Evolutionary conservation across 2,113 vertebrate genomes (phyloP).

Genomic region (Nibea albiflora): DNA sequence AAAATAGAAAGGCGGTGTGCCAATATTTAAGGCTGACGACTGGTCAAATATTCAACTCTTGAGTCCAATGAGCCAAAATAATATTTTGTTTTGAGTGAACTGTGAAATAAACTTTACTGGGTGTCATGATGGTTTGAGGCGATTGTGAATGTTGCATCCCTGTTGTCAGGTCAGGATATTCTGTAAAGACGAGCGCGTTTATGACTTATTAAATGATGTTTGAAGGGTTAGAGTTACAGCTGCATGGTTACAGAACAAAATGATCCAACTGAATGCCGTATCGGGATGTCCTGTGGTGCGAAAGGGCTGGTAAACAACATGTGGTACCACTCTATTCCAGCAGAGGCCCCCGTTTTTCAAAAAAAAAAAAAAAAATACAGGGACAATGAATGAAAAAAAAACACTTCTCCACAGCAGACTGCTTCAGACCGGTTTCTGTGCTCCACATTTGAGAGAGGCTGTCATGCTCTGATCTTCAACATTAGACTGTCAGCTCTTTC

Average conservation of each 20-base stretch:
- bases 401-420: conserved; percentile 62
- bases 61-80: conserved; percentile 27
- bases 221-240: conserved; percentile 3
- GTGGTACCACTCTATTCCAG: conserved; percentile 62
- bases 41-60: conserved; percentile 30
- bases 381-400: conserved; percentile 22
- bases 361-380: conserved; percentile 23
- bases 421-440: conserved; percentile 81
- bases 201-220: conserved; percentile 36
- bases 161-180: not conserved
- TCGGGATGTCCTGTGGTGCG: conserved; percentile 48
- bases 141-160: not conserved
- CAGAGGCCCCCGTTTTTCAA: conserved; percentile 72
- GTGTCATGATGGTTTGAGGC: not conserved
- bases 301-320: conserved; percentile 79
- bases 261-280: conserved; percentile 9
- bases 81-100: not conserved
- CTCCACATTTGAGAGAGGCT: conserved; percentile 49
- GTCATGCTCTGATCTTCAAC: conserved; percentile 43
- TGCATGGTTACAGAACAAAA: conserved; percentile 25
- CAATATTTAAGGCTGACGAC: conserved; percentile 33
- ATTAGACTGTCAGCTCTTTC: conserved; percentile 49
- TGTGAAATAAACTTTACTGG: not conserved
- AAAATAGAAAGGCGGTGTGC: conserved; percentile 60
- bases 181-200: not conserved